A percentile compares a stretch with the other conserved stretches of the same genome.
Conservation (phyloP, 2,888 invertebrate species). For the Clusia tigrina region DNA sequence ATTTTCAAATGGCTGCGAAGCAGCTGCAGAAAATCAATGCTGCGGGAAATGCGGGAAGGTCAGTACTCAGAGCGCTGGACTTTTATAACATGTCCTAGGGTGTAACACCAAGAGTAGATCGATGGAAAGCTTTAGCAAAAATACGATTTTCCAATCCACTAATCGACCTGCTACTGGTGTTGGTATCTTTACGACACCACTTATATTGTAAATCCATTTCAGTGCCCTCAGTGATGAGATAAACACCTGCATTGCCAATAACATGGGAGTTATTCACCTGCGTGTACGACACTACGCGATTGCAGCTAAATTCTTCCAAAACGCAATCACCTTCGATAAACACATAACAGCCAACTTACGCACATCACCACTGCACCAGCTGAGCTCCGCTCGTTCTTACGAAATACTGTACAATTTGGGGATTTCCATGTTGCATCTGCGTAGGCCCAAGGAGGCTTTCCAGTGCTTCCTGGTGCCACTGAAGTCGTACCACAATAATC, state of each 20-base stretch:
- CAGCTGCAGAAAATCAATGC: constrained; percentile 59
- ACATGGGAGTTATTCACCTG: constrained; percentile 65
- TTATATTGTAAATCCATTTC: too few relatives aligned
- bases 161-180: neutral
- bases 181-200: too few relatives aligned
- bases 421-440: constrained; percentile 81
- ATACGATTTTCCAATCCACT: neutral
- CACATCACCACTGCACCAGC: constrained; percentile 52
- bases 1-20: constrained; percentile 65
- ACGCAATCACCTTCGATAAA: constrained; percentile 62
- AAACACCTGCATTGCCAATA: constrained; percentile 63
- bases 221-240: constrained; percentile 53
- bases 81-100: too few relatives aligned
- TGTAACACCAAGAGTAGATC: too few relatives aligned
- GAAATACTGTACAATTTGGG: constrained; percentile 65
- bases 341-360: constrained; percentile 51
- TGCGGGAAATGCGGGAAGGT: constrained; percentile 49
- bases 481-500: constrained; percentile 85
- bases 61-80: constrained; percentile 36
- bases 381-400: constrained; percentile 58
- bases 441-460: constrained; percentile 85
- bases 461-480: constrained; percentile 89
- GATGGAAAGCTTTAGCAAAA: too few relatives aligned
- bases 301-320: constrained; percentile 63
- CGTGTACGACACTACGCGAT: constrained; percentile 64